Percentiles rank a stretch among this genome's conserved stretches.
Conservation (phyloP, 2,113 vertebrate species). For the Myiopsitta monachus region DNA sequence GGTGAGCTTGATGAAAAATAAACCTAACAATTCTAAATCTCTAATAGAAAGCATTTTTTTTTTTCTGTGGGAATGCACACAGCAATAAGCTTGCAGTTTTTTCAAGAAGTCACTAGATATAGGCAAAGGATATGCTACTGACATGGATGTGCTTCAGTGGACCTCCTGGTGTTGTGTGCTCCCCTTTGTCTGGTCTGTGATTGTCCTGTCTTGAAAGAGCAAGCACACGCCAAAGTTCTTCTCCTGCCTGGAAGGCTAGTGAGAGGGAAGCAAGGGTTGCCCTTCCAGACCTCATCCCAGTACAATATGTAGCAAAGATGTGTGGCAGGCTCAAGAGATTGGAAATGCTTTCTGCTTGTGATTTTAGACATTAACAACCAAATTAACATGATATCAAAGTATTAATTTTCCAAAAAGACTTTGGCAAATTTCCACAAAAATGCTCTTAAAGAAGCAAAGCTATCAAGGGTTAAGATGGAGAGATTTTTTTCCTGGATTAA, state of each 20-base stretch:
- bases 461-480: not conserved
- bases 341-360: not conserved
- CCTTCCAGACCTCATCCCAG: not conserved
- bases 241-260: not conserved
- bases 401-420: not conserved
- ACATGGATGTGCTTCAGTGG: not conserved
- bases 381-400: not conserved
- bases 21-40: not conserved
- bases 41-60: not conserved
- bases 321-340: not conserved
- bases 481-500: conserved; percentile 52
- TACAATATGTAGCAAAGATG: not conserved
- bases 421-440: not conserved
- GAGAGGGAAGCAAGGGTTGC: not conserved
- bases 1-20: not conserved
- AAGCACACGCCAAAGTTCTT: not conserved
- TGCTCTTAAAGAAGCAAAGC: not conserved
- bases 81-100: not conserved
- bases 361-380: not conserved
- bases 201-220: not conserved
- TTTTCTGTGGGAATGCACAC: not conserved
- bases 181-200: not conserved
- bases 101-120: not conserved
- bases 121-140: not conserved
- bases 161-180: not conserved